These are phyloP conservation scores for Epirrhoe tristata DNA, from an alignment of 2,888 invertebrate genomes.

Conservation along the genomic window DNA sequence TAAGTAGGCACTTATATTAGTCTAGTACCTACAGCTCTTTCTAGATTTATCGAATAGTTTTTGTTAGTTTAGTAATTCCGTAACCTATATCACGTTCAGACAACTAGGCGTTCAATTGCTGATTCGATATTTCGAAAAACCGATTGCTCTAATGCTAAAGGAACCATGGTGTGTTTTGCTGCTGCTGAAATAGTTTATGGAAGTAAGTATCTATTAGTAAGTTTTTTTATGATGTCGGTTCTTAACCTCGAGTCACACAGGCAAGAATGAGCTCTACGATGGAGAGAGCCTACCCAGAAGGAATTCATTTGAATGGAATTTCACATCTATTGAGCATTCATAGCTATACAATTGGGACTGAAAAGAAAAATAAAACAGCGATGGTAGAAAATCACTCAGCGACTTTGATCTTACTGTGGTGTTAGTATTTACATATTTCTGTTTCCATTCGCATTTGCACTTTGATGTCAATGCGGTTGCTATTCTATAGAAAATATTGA, in stretches of 20 bases:
- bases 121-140: too few relatives aligned
- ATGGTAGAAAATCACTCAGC: conserved; percentile 58
- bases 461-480: conserved; percentile 76
- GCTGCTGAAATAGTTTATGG: background rate
- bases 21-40: too few relatives aligned
- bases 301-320: conserved; percentile 7
- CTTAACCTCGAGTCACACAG: too few relatives aligned
- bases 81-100: too few relatives aligned
- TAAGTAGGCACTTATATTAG: too few relatives aligned
- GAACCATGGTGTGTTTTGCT: background rate
- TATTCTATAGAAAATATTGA: conserved; percentile 55
- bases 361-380: conserved; percentile 53
- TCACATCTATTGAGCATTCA: conserved; percentile 14
- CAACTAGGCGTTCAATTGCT: too few relatives aligned
- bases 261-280: too few relatives aligned
- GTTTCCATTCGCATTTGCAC: conserved; percentile 70
- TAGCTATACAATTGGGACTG: conserved; percentile 39
- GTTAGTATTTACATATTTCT: conserved; percentile 83
- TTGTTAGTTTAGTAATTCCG: too few relatives aligned
- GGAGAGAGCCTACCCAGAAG: too few relatives aligned
- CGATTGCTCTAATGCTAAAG: too few relatives aligned
- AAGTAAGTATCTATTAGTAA: background rate
- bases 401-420: conserved; percentile 76
- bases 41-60: too few relatives aligned
- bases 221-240: too few relatives aligned